Conservation (phyloP, 2,113 vertebrate species). For the Notothenia coriiceps region DNA sequence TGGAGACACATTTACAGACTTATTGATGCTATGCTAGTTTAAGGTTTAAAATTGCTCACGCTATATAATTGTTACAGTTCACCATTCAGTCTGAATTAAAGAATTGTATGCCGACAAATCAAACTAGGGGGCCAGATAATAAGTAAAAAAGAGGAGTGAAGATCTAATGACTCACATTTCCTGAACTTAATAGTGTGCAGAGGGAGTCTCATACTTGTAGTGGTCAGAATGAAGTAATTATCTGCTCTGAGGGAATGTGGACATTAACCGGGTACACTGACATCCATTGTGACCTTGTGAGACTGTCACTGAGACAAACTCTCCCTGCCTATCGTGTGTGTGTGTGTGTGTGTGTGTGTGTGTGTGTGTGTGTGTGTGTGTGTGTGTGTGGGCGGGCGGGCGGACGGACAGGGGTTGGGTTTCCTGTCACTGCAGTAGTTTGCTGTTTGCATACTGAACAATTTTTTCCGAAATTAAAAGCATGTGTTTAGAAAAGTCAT, state of each 20-base stretch:
- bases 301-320: conserved; percentile 45
- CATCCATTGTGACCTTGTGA: conserved; percentile 59
- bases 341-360: conserved; percentile 5
- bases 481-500: background rate
- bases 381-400: background rate
- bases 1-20: background rate
- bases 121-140: background rate
- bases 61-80: background rate
- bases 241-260: conserved; percentile 18
- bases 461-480: background rate
- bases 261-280: conserved; percentile 39
- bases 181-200: conserved; percentile 18
- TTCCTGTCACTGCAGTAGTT: conserved; percentile 40
- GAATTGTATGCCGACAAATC: conserved; percentile 2
- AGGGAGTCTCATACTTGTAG: conserved; percentile 29
- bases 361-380: conserved; percentile 9
- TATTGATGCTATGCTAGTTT: background rate
- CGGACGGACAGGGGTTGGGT: background rate
- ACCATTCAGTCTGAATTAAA: conserved; percentile 4
- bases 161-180: conserved; percentile 27
- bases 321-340: conserved; percentile 21
- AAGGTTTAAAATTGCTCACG: background rate
- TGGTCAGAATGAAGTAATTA: conserved; percentile 40
- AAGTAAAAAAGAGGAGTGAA: background rate
- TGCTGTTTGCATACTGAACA: conserved; percentile 52